phyloP scores from a whole-genome alignment of 2,113 vertebrate species.

The Leuciscus idus region DNA sequence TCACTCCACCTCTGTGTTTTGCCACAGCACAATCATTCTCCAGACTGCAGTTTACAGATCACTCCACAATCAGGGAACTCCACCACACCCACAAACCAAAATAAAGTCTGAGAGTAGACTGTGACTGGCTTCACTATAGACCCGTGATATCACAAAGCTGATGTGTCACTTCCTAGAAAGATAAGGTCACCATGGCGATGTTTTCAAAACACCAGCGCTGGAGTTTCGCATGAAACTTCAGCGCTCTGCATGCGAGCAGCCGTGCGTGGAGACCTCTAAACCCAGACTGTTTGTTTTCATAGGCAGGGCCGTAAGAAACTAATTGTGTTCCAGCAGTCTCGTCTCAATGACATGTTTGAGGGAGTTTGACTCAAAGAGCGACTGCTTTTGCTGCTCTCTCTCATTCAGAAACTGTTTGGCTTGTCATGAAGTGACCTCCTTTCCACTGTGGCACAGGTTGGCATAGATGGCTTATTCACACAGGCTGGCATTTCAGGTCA shows the following conservation, averaged over 20 bases:
- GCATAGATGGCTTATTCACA: conserved; percentile 47
- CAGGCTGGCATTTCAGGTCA: conserved; percentile 22
- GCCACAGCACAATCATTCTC: conserved; percentile 17
- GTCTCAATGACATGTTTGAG: neutral
- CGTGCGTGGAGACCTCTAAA: neutral
- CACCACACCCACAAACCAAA: conserved; percentile 21
- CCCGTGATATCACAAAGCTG: conserved; percentile 41
- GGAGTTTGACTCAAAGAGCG: neutral
- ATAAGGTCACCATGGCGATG: conserved; percentile 18
- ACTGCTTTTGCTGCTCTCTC: conserved; percentile 4
- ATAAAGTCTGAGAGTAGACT: conserved; percentile 27
- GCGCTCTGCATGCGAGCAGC: neutral
- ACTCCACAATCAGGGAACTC: conserved; percentile 34
- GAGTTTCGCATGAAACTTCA: conserved; percentile 37
- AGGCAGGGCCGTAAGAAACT: conserved; percentile 1
- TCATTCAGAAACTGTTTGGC: conserved; percentile 24
- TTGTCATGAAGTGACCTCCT: conserved; percentile 40
- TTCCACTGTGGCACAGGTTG: conserved; percentile 36
- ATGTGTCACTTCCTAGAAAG: conserved; percentile 26
- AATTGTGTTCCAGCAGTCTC: neutral
- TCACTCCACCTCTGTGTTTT: conserved; percentile 8
- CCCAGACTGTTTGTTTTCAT: conserved; percentile 15
- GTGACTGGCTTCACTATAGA: conserved; percentile 13
- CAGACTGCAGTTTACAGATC: conserved; percentile 48
- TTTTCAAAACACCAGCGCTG: conserved; percentile 41